Conservation (phyloP, 64 coral and sea anemone genomes). For the Orbicella faveolata region DNA sequence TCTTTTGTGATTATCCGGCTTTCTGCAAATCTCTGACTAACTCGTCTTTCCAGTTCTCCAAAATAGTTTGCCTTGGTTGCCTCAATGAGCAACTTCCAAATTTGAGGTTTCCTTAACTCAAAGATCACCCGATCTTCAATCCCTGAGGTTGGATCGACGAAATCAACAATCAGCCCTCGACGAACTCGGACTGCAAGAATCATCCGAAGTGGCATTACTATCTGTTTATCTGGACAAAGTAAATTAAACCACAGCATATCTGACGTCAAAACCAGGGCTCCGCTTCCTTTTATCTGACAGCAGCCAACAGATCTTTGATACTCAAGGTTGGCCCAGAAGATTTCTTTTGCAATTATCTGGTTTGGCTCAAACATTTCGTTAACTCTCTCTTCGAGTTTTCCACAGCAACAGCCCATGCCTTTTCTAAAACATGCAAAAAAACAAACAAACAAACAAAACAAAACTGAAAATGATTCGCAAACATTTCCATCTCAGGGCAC, state of each 20-base stretch:
- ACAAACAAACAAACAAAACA: no score
- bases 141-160: neutral
- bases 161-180: no score
- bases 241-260: constrained; percentile 9
- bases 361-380: neutral
- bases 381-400: neutral
- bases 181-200: neutral
- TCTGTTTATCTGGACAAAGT: neutral
- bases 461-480: no score
- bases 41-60: neutral
- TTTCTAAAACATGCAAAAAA: neutral
- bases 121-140: neutral
- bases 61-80: no score
- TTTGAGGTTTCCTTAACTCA: neutral
- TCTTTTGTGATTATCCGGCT: neutral
- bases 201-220: neutral
- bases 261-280: neutral
- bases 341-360: neutral
- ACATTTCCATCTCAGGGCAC: no score
- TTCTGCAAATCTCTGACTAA: neutral
- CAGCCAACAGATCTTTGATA: neutral
- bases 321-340: neutral
- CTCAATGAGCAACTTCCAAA: no score
- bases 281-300: neutral
- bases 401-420: constrained; percentile 3